Conservation (phyloP, 1,140 invertebrate species). For the Hypsibius dujardini region DNA sequence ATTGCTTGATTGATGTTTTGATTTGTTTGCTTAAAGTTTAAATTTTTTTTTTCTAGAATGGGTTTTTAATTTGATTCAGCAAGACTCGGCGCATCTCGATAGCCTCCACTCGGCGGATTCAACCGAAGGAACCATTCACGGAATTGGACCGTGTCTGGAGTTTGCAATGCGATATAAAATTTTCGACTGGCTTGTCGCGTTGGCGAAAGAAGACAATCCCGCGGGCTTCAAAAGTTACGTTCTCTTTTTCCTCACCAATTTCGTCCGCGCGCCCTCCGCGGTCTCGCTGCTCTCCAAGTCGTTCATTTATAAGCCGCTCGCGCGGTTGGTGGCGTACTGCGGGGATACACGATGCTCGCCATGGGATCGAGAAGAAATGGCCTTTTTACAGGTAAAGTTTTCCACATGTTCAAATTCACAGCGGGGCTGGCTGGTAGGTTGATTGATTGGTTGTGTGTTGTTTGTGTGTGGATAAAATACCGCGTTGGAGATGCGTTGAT, state of each 20-base stretch:
- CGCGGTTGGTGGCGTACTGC: not conserved
- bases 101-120: not conserved
- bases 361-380: constrained; percentile 5
- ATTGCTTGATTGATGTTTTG: no score
- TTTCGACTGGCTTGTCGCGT: not conserved
- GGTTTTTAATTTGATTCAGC: constrained; percentile 5
- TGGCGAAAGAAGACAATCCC: not conserved
- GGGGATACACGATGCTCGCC: not conserved
- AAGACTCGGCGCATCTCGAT: not conserved
- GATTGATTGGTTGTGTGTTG: no score
- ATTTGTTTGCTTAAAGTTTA: no score
- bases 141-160: not conserved
- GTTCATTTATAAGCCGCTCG: not conserved
- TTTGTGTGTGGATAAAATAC: no score
- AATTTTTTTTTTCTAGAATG: not conserved
- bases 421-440: no score
- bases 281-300: not conserved
- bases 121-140: not conserved
- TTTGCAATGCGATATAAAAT: constrained; percentile 6
- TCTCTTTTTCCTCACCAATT: constrained; percentile 6
- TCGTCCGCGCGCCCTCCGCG: not conserved
- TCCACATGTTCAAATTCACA: no score
- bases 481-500: no score
- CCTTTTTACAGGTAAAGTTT: not conserved
- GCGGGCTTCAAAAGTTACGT: not conserved